A percentile compares a stretch with the other conserved stretches of the same genome.
These are phyloP conservation scores for Falcaria lacertinaria DNA, from an alignment of 2,888 invertebrate genomes.

Conservation along the genomic window DNA sequence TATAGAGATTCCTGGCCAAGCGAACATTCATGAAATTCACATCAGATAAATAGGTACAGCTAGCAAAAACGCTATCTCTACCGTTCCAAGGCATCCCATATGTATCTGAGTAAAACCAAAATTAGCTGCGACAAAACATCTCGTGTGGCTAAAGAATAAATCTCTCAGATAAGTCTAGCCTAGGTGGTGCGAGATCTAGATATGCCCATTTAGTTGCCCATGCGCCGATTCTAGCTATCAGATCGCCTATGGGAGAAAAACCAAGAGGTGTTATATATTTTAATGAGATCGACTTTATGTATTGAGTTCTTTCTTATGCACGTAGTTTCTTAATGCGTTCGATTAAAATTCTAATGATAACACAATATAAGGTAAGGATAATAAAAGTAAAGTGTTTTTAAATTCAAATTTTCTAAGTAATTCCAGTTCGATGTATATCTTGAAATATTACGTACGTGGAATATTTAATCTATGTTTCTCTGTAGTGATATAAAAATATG, in stretches of 20 bases:
- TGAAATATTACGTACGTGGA: no score
- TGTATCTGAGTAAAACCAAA: slow-evolving; percentile 17
- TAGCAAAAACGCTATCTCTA: slow-evolving; percentile 1
- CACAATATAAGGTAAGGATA: background rate
- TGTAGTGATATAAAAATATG: no score
- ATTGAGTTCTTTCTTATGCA: background rate
- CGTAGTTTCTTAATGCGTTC: background rate
- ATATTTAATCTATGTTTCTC: no score
- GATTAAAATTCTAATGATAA: background rate
- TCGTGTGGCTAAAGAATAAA: slow-evolving; percentile 46
- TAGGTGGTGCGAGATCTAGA: slow-evolving; percentile 53
- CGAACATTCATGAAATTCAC: background rate
- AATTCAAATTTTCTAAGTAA: background rate
- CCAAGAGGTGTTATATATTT: slow-evolving; percentile 8
- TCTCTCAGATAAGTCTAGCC: slow-evolving; percentile 47
- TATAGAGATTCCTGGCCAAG: background rate
- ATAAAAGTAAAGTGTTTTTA: background rate
- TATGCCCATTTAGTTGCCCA: slow-evolving; percentile 35
- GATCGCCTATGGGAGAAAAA: slow-evolving; percentile 32
- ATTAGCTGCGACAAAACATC: slow-evolving; percentile 31
- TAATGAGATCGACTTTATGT: background rate
- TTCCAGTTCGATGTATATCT: no score
- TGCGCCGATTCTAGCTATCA: slow-evolving; percentile 29
- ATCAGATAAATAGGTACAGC: slow-evolving; percentile 2
- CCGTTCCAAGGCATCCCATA: background rate